Base-by-base conservation (phyloP, 1,140 invertebrate genomes). In the Lepidurus packardi region DNA sequence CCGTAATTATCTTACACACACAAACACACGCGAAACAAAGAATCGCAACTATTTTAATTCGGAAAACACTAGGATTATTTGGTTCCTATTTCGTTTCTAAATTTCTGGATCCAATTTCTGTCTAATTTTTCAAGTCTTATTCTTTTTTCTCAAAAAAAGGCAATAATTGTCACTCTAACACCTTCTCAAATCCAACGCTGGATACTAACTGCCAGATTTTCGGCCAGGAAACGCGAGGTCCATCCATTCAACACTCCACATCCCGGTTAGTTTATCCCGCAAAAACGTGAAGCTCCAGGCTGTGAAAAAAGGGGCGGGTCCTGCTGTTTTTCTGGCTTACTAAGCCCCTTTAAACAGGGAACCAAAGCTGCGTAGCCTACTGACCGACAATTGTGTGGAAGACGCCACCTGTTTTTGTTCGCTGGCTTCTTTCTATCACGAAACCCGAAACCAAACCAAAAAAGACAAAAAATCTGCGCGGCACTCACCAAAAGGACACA, bases 301-400 rank as follows among this genome's bases (percentile, higher is more conserved):
- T 21, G 53, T 65, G 53, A n/a, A 65, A 65, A 65, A 65, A n/a
- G 53, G 53, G 53, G 53, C 16, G 53, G 53, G 16, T 65, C n/a
- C 7, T 65, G 2, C 8, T 7, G 21, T 13, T 65, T 65, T 13
- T 21, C n/a, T 65, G 21, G 34, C 3, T 34, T 34, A 34, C 34
- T 34, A 34, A 34, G 34, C 34, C 2, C 34, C 34, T 34, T 34
- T 4, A 34, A 34, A 34, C 34, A 65, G 21, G 53, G 4, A 65
- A 21, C 16, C 7, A 21, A 65, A 65, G 53, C 53, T 65, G 53
- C 1, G 53, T 65, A 65, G 53, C 53, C 53, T 65, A 65, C 53
- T 65, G 53, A 65, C 53, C 53, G 53, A 65, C 53, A 65, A 65
- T 21, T 16, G 53, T 0, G 34, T 34, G 34, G n/a, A 65, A 65